A percentile compares a stretch with the other conserved stretches of the same genome.
Conservation (phyloP, 2,113 vertebrate genomes). For the Hippocampus guttulatus region DNA sequence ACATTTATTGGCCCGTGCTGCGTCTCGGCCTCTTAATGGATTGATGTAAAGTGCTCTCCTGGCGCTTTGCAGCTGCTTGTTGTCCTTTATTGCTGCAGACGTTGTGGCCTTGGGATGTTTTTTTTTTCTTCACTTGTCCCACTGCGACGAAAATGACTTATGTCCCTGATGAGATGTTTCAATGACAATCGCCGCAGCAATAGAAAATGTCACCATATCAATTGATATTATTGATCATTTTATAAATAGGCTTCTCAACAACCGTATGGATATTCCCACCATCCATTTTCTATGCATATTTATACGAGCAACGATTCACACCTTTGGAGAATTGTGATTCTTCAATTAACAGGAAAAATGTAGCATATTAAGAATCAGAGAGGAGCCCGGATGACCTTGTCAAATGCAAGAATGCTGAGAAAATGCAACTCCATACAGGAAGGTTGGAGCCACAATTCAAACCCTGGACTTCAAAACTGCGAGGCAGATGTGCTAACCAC, state of each 20-base stretch:
- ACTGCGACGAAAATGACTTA: conserved; percentile 31
- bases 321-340: too few relatives aligned
- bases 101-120: conserved; percentile 30
- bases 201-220: neutral
- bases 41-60: conserved; percentile 58
- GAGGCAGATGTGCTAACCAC: too few relatives aligned
- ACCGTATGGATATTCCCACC: too few relatives aligned
- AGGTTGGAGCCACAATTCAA: too few relatives aligned
- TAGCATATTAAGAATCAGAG: too few relatives aligned
- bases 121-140: conserved; percentile 24
- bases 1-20: conserved; percentile 46
- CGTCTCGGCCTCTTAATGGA: conserved; percentile 50
- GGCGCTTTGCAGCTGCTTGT: conserved; percentile 54
- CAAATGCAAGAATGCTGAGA: too few relatives aligned
- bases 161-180: conserved; percentile 51
- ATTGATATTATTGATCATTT: conserved; percentile 2
- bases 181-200: conserved; percentile 4
- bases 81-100: conserved; percentile 53
- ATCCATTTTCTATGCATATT: neutral
- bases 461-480: too few relatives aligned
- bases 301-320: too few relatives aligned
- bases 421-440: too few relatives aligned
- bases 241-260: neutral
- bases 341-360: too few relatives aligned
- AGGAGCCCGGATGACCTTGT: too few relatives aligned